These are phyloP conservation scores for Cromileptes altivelis DNA, from an alignment of 2,113 vertebrate species.

Conservation along the genomic window DNA sequence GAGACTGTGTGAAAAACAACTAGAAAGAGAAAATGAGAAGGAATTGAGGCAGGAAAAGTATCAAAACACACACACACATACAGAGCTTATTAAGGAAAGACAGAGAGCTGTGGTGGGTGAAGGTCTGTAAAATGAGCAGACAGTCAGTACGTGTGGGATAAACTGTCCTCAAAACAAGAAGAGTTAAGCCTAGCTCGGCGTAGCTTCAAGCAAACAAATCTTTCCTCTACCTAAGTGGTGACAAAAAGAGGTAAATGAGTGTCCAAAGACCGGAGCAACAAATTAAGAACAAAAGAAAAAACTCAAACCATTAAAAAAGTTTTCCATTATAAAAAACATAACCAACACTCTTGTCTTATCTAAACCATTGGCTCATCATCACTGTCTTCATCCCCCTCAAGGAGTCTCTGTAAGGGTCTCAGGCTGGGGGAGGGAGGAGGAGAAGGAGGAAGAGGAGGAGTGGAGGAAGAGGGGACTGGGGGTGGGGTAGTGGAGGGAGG, in stretches of 20 bases:
- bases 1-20: background rate
- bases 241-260: slow-evolving; percentile 27
- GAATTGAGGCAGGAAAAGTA: background rate
- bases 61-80: background rate
- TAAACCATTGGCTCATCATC: slow-evolving; percentile 81
- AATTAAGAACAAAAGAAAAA: slow-evolving; percentile 40
- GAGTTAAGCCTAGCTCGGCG: too few species aligned
- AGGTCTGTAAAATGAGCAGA: slow-evolving; percentile 4
- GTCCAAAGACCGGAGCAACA: slow-evolving; percentile 35
- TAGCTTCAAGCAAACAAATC: background rate
- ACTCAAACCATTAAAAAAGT: slow-evolving; percentile 55
- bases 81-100: background rate
- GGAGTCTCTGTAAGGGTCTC: slow-evolving; percentile 48
- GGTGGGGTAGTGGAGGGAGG: slow-evolving; percentile 61
- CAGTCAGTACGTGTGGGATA: background rate
- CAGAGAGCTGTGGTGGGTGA: background rate
- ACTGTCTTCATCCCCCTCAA: slow-evolving; percentile 66
- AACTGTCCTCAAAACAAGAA: background rate
- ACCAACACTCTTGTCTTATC: slow-evolving; percentile 17
- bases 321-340: slow-evolving; percentile 64
- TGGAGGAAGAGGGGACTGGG: slow-evolving; percentile 34
- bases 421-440: slow-evolving; percentile 58
- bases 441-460: slow-evolving; percentile 31
- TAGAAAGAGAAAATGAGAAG: slow-evolving; percentile 8
- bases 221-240: background rate